Conservation (phyloP, 2,888 invertebrate species). For the Diarsia mendica region DNA sequence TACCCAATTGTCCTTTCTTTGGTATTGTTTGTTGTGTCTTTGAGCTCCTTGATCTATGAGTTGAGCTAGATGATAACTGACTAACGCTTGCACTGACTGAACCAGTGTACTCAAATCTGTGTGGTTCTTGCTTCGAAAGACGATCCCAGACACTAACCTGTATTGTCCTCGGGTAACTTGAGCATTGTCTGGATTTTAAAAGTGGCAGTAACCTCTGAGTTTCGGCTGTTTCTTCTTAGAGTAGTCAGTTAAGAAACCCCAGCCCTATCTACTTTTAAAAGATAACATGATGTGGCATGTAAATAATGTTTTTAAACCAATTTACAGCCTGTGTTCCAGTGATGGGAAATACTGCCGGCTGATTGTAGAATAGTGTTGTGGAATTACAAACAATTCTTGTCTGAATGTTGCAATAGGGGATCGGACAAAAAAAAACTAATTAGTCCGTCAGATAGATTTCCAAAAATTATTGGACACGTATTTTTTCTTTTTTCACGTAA, state of each 20-base stretch:
- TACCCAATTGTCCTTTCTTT: not conserved
- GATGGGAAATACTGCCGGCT: not conserved
- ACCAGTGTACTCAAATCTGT: not conserved
- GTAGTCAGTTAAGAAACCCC: not conserved
- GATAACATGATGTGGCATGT: not conserved
- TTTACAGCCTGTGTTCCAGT: not conserved
- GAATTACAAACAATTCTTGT: not conserved
- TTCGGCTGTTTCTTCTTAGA: not conserved
- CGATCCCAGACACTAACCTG: not conserved
- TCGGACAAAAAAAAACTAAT: no score
- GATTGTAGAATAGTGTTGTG: not conserved
- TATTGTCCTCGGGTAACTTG: not conserved
- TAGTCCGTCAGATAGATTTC: no score
- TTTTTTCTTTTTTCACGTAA: no score
- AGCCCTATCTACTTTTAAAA: not conserved
- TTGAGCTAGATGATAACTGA: not conserved
- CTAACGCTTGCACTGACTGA: not conserved
- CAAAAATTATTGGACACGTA: no score
- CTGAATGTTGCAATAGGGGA: not conserved
- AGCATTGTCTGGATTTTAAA: not conserved
- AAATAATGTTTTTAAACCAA: not conserved
- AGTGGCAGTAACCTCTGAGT: not conserved
- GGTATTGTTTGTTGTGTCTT: not conserved
- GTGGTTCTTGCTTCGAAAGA: not conserved
- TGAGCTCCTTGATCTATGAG: not conserved